Conservation (phyloP, 2,888 invertebrate species). For the Galerucella pusilla region DNA sequence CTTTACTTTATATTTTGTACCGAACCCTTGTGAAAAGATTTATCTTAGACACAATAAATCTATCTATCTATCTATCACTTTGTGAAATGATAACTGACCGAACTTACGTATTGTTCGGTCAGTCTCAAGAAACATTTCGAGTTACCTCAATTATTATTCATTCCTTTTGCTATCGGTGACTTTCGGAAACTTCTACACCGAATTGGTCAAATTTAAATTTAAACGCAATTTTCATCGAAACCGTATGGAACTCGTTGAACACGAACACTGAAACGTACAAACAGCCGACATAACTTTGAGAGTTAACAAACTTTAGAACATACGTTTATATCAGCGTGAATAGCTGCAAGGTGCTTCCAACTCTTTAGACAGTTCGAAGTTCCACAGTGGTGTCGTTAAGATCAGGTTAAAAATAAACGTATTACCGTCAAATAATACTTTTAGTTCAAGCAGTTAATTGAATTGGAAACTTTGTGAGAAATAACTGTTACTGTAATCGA, state of each 20-base stretch:
- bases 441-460: too few species aligned
- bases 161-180: background rate
- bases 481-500: too few species aligned
- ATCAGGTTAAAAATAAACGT: background rate
- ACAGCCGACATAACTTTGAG: slow-evolving; percentile 5
- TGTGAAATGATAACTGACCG: too few species aligned
- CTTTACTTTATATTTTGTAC: too few species aligned
- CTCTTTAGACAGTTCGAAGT: slow-evolving; percentile 11
- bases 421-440: background rate
- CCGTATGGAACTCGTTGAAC: slow-evolving; percentile 10
- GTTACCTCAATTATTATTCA: background rate
- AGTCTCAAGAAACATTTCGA: background rate
- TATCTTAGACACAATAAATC: too few species aligned
- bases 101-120: too few species aligned
- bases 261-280: background rate
- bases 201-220: slow-evolving; percentile 18
- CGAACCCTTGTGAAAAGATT: too few species aligned
- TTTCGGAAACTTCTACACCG: background rate
- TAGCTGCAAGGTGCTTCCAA: slow-evolving; percentile 16
- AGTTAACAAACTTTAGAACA: slow-evolving; percentile 14
- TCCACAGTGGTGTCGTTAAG: background rate
- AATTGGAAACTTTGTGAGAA: too few species aligned
- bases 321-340: slow-evolving; percentile 18
- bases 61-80: too few species aligned
- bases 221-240: slow-evolving; percentile 12